phyloP scores from a whole-genome alignment of 2,888 invertebrate species.

The Protophormia terraenovae region DNA sequence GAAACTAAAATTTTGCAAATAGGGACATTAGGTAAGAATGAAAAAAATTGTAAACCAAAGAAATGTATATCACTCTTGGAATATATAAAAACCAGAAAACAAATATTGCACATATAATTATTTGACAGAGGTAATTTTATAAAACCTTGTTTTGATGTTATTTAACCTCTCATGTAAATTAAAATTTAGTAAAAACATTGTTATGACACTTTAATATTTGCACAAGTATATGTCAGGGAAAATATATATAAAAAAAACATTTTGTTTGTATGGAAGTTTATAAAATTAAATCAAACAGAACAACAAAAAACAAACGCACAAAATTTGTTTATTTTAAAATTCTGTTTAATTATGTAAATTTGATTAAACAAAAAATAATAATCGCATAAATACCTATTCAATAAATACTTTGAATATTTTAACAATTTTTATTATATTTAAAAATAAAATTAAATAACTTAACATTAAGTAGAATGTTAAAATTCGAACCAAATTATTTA shows the following conservation, averaged over 20 bases:
- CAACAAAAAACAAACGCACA: background rate
- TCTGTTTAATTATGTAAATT: slow-evolving; percentile 15
- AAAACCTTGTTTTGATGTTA: background rate
- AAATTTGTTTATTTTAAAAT: background rate
- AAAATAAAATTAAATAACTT: background rate
- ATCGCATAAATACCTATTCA: background rate
- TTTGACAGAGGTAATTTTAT: too few relatives aligned
- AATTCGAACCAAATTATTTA: too few relatives aligned
- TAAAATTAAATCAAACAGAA: background rate
- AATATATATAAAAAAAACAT: background rate
- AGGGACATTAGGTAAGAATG: too few relatives aligned
- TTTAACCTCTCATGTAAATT: background rate
- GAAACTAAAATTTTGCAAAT: too few relatives aligned
- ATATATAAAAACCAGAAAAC: too few relatives aligned
- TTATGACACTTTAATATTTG: slow-evolving; percentile 23
- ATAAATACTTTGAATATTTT: background rate
- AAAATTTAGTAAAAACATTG: background rate
- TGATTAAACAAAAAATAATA: background rate
- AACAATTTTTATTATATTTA: background rate
- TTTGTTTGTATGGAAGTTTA: background rate
- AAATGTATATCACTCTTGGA: too few relatives aligned
- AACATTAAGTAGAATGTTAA: background rate
- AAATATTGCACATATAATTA: too few relatives aligned
- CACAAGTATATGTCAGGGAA: background rate
- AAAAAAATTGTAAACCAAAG: too few relatives aligned